Evolutionary conservation across 2,113 vertebrate genomes (phyloP).

Genomic region (Pseudopodoces humilis): DNA sequence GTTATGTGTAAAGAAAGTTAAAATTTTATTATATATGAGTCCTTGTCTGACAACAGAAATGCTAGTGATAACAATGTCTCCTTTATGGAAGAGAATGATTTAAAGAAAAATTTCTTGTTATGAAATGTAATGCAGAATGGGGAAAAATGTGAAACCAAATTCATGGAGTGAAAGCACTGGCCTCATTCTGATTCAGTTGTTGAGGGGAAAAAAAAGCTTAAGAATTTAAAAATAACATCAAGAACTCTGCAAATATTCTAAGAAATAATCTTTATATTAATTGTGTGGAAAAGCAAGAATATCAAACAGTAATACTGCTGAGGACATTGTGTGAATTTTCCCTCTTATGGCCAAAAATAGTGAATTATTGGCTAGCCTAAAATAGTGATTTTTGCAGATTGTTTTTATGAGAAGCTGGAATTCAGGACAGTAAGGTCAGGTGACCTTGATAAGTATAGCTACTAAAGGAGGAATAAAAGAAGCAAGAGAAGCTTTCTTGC

Average conservation of each 20-base stretch:
- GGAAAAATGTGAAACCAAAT: not conserved
- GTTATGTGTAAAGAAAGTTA: not conserved
- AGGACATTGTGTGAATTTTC: accelerated
- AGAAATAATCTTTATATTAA: not conserved
- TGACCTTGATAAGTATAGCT: not conserved
- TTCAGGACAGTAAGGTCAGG: not conserved
- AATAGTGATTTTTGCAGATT: not conserved
- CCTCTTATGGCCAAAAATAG: not conserved
- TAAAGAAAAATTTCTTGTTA: not conserved
- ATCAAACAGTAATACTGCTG: not conserved
- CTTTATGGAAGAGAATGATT: not conserved
- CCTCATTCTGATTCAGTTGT: not conserved
- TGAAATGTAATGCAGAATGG: not conserved
- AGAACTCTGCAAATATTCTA: not conserved
- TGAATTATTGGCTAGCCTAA: not conserved
- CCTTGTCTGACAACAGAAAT: not conserved
- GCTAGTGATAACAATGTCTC: not conserved
- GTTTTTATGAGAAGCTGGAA: not conserved
- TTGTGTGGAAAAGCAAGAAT: not conserved
- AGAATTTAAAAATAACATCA: not conserved
- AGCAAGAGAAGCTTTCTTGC: not conserved
- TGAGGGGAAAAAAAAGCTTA: not conserved
- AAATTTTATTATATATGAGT: not conserved
- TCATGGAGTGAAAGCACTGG: not conserved
- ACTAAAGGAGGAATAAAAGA: not conserved